Percentiles rank a stretch among this genome's conserved stretches.
These are phyloP conservation scores for Trachelus troglodyta DNA, from an alignment of 2,888 invertebrate species.

Conservation along the genomic window DNA sequence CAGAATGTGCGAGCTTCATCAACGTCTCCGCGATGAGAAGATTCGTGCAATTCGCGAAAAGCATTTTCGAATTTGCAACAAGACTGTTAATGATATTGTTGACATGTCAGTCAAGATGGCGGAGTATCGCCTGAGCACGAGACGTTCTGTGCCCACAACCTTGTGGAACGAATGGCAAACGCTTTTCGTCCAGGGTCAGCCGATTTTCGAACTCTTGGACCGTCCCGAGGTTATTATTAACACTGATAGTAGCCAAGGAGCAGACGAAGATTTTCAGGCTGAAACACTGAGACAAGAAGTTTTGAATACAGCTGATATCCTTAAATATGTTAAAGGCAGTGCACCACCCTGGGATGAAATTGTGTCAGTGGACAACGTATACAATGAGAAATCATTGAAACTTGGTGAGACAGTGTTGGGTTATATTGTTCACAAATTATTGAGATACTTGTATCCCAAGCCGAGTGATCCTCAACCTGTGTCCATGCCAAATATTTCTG, in stretches of 20 bases:
- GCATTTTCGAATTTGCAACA: slow-evolving; percentile 68
- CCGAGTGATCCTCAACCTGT: slow-evolving; percentile 62
- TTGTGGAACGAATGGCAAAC: slow-evolving; percentile 71
- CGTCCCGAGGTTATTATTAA: slow-evolving; percentile 64
- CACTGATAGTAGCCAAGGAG: slow-evolving; percentile 64
- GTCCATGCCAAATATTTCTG: slow-evolving; percentile 62
- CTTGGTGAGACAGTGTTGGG: slow-evolving; percentile 68
- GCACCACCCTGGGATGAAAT: slow-evolving; percentile 70
- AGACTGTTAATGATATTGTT: slow-evolving; percentile 69
- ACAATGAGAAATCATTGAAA: slow-evolving; percentile 60
- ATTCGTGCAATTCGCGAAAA: slow-evolving; percentile 26
- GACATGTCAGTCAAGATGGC: slow-evolving; percentile 70
- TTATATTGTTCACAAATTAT: slow-evolving; percentile 69
- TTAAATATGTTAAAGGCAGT: slow-evolving; percentile 69
- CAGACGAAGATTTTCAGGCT: slow-evolving; percentile 61
- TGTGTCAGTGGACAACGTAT: slow-evolving; percentile 65
- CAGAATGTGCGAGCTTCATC: slow-evolving; percentile 66
- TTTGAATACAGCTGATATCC: slow-evolving; percentile 70
- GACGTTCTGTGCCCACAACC: slow-evolving; percentile 65
- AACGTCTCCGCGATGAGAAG: slow-evolving; percentile 68
- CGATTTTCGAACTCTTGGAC: slow-evolving; percentile 69
- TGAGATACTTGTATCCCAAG: slow-evolving; percentile 68
- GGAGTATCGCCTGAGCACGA: slow-evolving; percentile 66
- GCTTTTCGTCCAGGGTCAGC: slow-evolving; percentile 70
- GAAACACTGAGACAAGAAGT: slow-evolving; percentile 70